Evolutionary conservation across 2,888 invertebrate species (phyloP), one percentile per base, ranked within the genome.

Genomic region (Cryptocephalus moraei): DNA sequence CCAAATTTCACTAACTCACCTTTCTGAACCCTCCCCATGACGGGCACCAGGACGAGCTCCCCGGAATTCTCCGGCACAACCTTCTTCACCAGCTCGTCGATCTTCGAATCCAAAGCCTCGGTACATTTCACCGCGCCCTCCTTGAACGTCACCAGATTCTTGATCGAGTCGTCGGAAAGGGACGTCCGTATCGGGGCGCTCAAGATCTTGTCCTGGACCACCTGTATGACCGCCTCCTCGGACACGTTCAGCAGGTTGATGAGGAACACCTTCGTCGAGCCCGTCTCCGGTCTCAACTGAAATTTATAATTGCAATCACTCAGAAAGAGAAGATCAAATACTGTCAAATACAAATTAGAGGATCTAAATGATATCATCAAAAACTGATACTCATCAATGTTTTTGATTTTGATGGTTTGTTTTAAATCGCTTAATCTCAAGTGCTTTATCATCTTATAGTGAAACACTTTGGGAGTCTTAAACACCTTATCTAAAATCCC

Each of bases 181-280:
- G 72, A 68, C 57, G 78, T 73, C 61, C 76, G 73, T 47, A 71
- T 60, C 62, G 75, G 75, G 45, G 73, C 66, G 3, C 73, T 67
- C 40, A 82, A 64, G 45, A 71, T 60, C 44, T 67, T 63, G 9
- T 67, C 60, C 22, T 78, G 79, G 12, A 83, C 69, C 0, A 79
- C 75, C 60, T 81, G 79, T 14, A 84, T 73, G 34, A 73, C 73
- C 1, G 79, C 81, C 60, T 83, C 81, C 60, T 76, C 73, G 0
- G 75, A 72, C 8, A 75, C 72, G 11, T 66, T 62, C 44, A 77
- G 66, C 14, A 82, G 69, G 33, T 78, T 71, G 22, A 81, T 71
- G 47, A 77, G 65, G 48, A 82, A 73, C 1, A 72, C 75, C 36
- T 73, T 56, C 48, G 75, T 73, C 1, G 80, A 72, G 46, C 77